Conservation (phyloP, 2,888 invertebrate genomes). For the Temnothorax unifasciatus region DNA sequence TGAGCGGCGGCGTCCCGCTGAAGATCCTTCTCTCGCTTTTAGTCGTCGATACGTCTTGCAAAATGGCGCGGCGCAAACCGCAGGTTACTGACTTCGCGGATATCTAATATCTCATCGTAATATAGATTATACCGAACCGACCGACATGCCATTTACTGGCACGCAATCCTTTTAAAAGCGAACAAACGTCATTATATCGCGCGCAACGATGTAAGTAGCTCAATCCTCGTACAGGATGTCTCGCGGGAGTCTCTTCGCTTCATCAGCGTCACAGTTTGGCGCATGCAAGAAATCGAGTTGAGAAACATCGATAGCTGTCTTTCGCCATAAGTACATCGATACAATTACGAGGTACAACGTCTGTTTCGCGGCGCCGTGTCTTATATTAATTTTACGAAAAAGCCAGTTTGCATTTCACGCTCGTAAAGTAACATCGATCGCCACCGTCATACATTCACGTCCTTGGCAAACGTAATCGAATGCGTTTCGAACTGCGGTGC, state of each 20-base stretch:
- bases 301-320: conserved; percentile 1
- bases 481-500: conserved; percentile 42
- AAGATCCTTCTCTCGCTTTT: neutral
- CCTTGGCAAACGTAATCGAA: conserved; percentile 49
- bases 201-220: neutral
- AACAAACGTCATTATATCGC: conserved; percentile 8
- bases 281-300: neutral
- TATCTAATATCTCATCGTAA: conserved; percentile 42
- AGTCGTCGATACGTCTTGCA: conserved; percentile 6
- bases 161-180: conserved; percentile 42
- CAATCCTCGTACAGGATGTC: neutral
- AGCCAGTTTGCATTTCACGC: conserved; percentile 17
- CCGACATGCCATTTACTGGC: conserved; percentile 26
- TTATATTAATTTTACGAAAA: conserved; percentile 20
- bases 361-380: neutral
- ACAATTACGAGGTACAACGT: neutral
- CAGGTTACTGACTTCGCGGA: conserved; percentile 44
- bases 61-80: conserved; percentile 17
- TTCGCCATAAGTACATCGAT: neutral
- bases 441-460: conserved; percentile 6
- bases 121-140: conserved; percentile 36
- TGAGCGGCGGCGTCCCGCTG: conserved; percentile 24
- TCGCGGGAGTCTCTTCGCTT: neutral
- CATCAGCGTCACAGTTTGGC: neutral
- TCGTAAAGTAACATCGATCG: neutral